phyloP scores from a whole-genome alignment of 2,113 vertebrate genomes.

The Myotis lucifugus region DNA sequence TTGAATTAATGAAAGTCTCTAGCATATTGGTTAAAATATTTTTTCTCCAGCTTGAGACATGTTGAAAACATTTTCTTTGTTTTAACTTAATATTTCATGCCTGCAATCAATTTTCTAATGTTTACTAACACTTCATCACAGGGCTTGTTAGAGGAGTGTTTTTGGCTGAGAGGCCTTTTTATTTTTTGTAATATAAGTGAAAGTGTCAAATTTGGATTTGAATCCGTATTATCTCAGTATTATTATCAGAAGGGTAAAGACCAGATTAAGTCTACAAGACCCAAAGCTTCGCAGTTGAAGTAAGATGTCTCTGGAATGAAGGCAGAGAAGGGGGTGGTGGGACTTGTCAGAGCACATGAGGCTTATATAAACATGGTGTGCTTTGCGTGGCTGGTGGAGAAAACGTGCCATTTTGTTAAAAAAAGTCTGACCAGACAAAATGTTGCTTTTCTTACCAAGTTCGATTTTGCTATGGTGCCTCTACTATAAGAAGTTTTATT shows the following conservation, averaged over 20 bases:
- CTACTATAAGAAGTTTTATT: not conserved
- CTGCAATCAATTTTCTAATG: constrained; percentile 56
- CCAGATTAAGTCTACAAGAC: not conserved
- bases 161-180: not conserved
- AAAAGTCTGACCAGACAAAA: constrained; percentile 32
- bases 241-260: constrained; percentile 39
- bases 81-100: constrained; percentile 40
- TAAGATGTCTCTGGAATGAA: constrained; percentile 36
- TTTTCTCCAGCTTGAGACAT: constrained; percentile 51
- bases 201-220: constrained; percentile 68
- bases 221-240: constrained; percentile 9
- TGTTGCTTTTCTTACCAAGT: not conserved
- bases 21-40: constrained; percentile 37
- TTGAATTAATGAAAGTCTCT: constrained; percentile 18
- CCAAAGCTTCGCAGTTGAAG: not conserved
- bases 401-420: constrained; percentile 41
- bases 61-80: constrained; percentile 70
- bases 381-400: constrained; percentile 41
- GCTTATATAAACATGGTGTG: constrained; percentile 40
- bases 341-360: constrained; percentile 41
- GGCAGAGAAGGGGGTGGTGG: not conserved
- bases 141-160: constrained; percentile 43
- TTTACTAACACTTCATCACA: constrained; percentile 53
- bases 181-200: not conserved
- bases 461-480: not conserved